Evolutionary conservation across 2,888 invertebrate genomes (phyloP).

Genomic region (Aspidiotus destructor): DNA sequence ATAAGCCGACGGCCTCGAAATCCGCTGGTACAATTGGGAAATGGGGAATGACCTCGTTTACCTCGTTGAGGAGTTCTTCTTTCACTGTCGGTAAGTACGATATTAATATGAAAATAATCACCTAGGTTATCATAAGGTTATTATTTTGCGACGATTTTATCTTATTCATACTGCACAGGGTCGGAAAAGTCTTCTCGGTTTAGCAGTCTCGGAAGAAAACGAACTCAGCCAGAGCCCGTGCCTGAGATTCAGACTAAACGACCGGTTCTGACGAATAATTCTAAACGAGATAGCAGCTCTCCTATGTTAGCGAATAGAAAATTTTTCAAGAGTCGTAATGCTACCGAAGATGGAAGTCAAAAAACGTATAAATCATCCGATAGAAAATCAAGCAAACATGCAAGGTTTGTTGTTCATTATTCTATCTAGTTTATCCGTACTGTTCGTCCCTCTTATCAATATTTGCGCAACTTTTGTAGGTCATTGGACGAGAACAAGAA

Average conservation of each 20-base stretch:
- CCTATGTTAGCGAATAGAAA: slow-evolving; percentile 49
- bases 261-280: slow-evolving; percentile 30
- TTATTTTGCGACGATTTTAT: background rate
- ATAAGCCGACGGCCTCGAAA: slow-evolving; percentile 76
- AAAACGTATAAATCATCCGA: slow-evolving; percentile 33
- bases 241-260: slow-evolving; percentile 44
- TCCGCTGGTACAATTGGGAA: slow-evolving; percentile 85
- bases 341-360: slow-evolving; percentile 15
- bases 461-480: background rate
- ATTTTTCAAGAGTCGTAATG: slow-evolving; percentile 78
- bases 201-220: slow-evolving; percentile 35
- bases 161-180: background rate
- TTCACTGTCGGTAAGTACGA: slow-evolving; percentile 37
- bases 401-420: slow-evolving; percentile 3
- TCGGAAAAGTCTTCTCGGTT: slow-evolving; percentile 34
- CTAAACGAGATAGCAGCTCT: slow-evolving; percentile 49
- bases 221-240: slow-evolving; percentile 45
- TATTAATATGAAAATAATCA: slow-evolving; percentile 13
- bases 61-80: slow-evolving; percentile 68
- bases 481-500: slow-evolving; percentile 27
- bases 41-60: slow-evolving; percentile 91
- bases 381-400: slow-evolving; percentile 31
- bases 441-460: background rate
- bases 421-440: background rate
- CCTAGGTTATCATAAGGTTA: background rate